Evolutionary conservation across 2,888 invertebrate genomes (phyloP).

Genomic region (Pollenia amentaria): DNA sequence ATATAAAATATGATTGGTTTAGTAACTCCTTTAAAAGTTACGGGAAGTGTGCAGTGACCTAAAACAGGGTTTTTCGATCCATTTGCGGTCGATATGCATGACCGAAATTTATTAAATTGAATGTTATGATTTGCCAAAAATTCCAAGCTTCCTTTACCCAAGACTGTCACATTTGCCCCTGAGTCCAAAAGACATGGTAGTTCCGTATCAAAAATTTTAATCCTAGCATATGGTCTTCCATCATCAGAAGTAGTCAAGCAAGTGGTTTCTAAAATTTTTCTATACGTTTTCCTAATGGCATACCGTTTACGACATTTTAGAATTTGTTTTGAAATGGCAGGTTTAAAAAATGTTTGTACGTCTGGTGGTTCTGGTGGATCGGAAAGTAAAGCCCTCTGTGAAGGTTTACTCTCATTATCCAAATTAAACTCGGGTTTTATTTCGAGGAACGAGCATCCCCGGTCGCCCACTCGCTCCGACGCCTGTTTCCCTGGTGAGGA

Average conservation of each 20-base stretch:
- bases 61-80: neutral
- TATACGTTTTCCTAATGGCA: neutral
- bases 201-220: neutral
- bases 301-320: neutral
- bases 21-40: neutral
- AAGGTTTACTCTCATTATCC: neutral
- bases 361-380: neutral
- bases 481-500: conserved; percentile 18
- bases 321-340: no score
- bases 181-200: neutral
- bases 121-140: neutral
- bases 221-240: conserved; percentile 1
- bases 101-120: neutral
- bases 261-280: neutral
- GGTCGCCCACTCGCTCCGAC: neutral
- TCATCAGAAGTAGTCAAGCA: neutral
- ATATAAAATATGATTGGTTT: neutral
- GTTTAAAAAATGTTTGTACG: no score
- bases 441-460: conserved; percentile 32
- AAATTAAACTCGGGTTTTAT: conserved; percentile 2
- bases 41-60: neutral
- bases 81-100: neutral
- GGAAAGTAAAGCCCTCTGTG: conserved; percentile 2
- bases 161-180: neutral
- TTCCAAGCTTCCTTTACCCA: neutral